A percentile compares a stretch with the other conserved stretches of the same genome.
These are phyloP conservation scores for Brachyhypopomus gauderio DNA, from an alignment of 2,113 vertebrate species.

Conservation along the genomic window DNA sequence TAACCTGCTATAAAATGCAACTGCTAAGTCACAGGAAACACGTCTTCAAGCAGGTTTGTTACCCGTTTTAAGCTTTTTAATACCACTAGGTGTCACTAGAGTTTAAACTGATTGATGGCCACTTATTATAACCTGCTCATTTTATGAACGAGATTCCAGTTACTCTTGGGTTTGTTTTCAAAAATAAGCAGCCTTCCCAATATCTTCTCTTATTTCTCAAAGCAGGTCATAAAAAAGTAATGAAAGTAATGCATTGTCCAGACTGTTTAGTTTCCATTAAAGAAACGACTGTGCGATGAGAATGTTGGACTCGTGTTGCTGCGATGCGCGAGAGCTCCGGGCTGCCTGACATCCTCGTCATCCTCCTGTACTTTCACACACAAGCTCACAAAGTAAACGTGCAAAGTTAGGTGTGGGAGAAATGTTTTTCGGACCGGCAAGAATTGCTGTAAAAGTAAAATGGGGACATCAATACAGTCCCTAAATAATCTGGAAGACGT, in stretches of 20 bases:
- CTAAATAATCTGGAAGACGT: no score
- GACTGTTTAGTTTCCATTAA: not conserved
- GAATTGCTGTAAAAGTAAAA: no score
- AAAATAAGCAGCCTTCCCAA: not conserved
- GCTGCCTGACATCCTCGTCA: no score
- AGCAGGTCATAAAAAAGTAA: not conserved
- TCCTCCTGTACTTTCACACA: not conserved
- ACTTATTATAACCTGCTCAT: constrained; percentile 2
- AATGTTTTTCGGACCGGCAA: no score
- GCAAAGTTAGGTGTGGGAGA: no score
- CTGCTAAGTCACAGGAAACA: not conserved
- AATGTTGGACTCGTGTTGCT: not conserved
- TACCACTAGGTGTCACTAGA: constrained; percentile 35
- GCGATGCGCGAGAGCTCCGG: not conserved
- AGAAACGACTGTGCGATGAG: not conserved
- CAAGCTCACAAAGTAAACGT: not conserved
- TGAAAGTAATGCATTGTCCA: not conserved
- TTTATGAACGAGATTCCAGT: not conserved
- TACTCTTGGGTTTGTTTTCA: not conserved
- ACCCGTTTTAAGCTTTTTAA: no score
- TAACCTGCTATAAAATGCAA: no score
- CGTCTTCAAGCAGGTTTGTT: not conserved
- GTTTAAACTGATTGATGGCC: not conserved
- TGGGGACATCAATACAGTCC: no score
- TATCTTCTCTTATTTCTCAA: not conserved